Base-by-base conservation (phyloP, 1,140 invertebrate species). In the Littorina saxatilis region DNA sequence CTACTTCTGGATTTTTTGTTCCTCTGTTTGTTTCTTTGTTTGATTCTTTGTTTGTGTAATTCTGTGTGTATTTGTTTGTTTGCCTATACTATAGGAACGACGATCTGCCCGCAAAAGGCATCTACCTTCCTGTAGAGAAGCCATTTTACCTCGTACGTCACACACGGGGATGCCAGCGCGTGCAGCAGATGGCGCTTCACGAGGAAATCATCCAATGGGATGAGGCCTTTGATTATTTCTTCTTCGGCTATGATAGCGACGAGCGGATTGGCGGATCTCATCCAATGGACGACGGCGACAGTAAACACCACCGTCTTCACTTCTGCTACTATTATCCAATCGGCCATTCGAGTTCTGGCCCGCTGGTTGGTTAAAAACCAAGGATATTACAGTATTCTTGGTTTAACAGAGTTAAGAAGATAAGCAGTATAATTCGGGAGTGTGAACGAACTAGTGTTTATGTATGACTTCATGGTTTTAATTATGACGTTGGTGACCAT, bases 131-230 rank as follows among this genome's bases (percentile, higher is more conserved):
- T 0, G 66, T 55, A 3, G 82, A 83, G 9, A 75, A 29, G n/a
- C 83, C 84, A 7, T 87, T 87, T 58, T 80, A 82, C 61, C 58
- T 87, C 15, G 11, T 84, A 17, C 79, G 82, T 7, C 82, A 84
- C 76, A 35, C 61, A 17, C 55, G 77, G 0, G 58, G 66, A 1
- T 87, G 86, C 61, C 86, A 86, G 76, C 20, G 3, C n/a, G 86
- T 87, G 37, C 47, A 68, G 17, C 81, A 79, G 17, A 87, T 86
- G 86, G 63, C 13, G 0, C 43, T 82, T 20, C 55, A 32, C 27
- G 84, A 87, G 27, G 73, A 86, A 47, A 78, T 50, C n/a, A 73
- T 87, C 0, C 61, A 55, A 29, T 85, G 83, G 82, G 81, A 87
- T 70, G 83, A 85, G 63, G 79, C 76, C 35, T 61, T 78, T 17